Evolutionary conservation across 2,888 invertebrate species (phyloP).

Genomic region (Dromius quadrimaculatus): DNA sequence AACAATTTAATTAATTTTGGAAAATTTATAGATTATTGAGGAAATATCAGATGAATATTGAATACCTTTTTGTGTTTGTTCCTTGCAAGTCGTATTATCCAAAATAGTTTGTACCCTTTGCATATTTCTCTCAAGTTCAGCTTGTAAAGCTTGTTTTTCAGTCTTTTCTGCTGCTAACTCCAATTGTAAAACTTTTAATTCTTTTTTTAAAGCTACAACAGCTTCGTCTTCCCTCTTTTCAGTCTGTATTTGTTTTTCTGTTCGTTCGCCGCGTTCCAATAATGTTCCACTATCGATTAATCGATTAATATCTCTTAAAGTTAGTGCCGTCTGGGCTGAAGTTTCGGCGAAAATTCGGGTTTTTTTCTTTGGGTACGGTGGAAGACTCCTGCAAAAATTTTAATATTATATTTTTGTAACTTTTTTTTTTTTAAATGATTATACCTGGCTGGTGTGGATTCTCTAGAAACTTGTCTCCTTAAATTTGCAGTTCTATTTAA

Average conservation of each 20-base stretch:
- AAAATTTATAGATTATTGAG: neutral
- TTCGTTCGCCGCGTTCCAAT: constrained; percentile 58
- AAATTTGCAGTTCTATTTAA: constrained; percentile 53
- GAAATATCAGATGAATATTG: no score
- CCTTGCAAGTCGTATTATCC: constrained; percentile 67
- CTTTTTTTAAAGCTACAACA: constrained; percentile 72
- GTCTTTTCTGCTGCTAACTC: constrained; percentile 77
- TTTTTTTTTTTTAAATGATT: no score
- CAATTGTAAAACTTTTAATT: constrained; percentile 70
- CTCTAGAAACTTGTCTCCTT: constrained; percentile 58
- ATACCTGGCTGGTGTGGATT: constrained; percentile 59
- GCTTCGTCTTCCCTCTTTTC: constrained; percentile 59
- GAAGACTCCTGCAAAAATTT: no score
- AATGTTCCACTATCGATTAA: constrained; percentile 54
- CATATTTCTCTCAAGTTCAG: constrained; percentile 81
- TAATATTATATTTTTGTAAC: no score
- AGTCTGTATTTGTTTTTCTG: constrained; percentile 62
- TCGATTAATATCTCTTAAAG: constrained; percentile 71
- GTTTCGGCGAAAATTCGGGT: constrained; percentile 86
- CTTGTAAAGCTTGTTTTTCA: constrained; percentile 79
- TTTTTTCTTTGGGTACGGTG: constrained; percentile 69
- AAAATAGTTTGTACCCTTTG: constrained; percentile 76
- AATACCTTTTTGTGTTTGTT: constrained; percentile 11
- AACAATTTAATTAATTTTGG: neutral
- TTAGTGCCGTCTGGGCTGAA: constrained; percentile 81